A percentile compares a stretch with the other conserved stretches of the same genome.
Evolutionary conservation across 2,113 vertebrate genomes (phyloP).

Genomic region (Holacanthus passer): DNA sequence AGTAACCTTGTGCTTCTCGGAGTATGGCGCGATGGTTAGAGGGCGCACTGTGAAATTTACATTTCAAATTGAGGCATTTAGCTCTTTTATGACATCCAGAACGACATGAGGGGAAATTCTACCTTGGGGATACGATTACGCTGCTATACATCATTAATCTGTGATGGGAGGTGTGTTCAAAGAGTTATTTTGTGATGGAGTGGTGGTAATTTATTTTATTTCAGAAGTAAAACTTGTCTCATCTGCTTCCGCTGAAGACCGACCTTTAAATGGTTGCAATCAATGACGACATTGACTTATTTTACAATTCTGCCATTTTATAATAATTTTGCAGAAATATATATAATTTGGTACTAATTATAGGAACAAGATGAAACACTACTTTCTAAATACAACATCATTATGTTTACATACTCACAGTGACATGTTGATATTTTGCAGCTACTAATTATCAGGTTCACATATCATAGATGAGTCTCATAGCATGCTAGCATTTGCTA

Average conservation of each 20-base stretch:
- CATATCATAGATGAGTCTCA: too few species aligned
- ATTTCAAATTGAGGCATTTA: conserved; percentile 60
- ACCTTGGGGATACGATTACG: conserved; percentile 6
- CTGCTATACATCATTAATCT: conserved; percentile 38
- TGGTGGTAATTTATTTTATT: conserved; percentile 15
- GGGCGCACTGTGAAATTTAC: conserved; percentile 22
- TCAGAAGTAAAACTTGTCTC: conserved; percentile 7
- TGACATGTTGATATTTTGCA: too few species aligned
- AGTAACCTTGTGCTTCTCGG: conserved; percentile 12
- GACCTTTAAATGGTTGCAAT: neutral
- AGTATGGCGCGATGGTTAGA: conserved; percentile 18
- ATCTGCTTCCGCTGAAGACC: neutral
- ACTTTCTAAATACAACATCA: too few species aligned
- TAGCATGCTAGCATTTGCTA: too few species aligned
- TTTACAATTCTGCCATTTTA: neutral
- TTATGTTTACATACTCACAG: neutral
- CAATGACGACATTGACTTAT: neutral
- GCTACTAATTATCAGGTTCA: too few species aligned
- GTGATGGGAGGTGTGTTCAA: conserved; percentile 8
- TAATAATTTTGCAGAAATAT: neutral
- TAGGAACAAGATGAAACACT: neutral
- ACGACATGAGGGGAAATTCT: conserved; percentile 22
- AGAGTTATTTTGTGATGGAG: neutral
- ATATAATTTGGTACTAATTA: neutral
- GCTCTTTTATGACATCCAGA: conserved; percentile 32